Conservation (phyloP, 2,797 vertebrate genomes). For the Falco berigora region DNA sequence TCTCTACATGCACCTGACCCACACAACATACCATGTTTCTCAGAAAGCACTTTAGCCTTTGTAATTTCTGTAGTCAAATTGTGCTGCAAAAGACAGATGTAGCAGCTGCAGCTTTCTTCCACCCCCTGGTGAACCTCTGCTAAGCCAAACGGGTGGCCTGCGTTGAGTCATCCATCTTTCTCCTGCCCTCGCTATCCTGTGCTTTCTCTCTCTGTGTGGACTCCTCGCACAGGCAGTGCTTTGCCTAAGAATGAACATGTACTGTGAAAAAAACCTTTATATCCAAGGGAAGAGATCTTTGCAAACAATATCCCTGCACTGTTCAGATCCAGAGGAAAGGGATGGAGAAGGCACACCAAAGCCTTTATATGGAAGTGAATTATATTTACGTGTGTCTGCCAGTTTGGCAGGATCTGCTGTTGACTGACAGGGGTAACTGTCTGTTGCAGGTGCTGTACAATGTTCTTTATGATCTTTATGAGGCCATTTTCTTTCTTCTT, state of each 20-base stretch:
- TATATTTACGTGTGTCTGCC: background rate
- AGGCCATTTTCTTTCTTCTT: background rate
- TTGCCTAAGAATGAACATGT: background rate
- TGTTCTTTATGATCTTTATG: background rate
- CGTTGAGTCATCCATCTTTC: background rate
- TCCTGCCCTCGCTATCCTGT: fast-evolving
- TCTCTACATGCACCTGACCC: background rate
- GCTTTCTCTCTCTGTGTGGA: background rate
- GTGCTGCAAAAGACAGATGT: background rate
- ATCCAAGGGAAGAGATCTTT: background rate
- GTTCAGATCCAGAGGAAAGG: background rate
- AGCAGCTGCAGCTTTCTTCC: background rate
- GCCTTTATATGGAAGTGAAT: background rate
- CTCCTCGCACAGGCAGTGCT: background rate
- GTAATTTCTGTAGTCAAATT: background rate
- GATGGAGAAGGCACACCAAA: background rate
- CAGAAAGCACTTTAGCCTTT: background rate
- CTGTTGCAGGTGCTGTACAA: background rate
- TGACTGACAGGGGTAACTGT: background rate
- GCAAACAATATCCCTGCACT: background rate
- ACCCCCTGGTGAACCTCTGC: background rate
- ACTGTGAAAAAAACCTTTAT: background rate
- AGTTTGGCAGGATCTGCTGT: background rate
- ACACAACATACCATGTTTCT: background rate
- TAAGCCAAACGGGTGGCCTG: background rate